Evolutionary conservation across 2,113 vertebrate genomes (phyloP).

Genomic region (Hydropotes inermis): DNA sequence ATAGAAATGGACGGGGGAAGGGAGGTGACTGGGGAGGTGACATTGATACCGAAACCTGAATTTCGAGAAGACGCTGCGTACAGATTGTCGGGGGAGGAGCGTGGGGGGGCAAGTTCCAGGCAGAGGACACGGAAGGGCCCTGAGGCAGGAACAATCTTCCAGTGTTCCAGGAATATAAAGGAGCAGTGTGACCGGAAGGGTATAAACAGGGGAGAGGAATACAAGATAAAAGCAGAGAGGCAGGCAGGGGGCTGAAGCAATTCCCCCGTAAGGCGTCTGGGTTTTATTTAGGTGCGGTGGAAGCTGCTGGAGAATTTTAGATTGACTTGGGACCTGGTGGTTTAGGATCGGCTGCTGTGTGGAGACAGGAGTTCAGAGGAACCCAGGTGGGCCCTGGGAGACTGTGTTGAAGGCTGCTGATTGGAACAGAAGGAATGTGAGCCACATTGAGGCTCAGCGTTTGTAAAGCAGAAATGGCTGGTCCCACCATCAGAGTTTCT

Average conservation of each 20-base stretch:
- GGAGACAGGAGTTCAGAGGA: background rate
- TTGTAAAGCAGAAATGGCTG: background rate
- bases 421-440: background rate
- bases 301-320: background rate
- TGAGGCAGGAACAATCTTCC: background rate
- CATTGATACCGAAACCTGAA: background rate
- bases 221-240: background rate
- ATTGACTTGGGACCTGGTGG: background rate
- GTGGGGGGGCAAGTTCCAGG: background rate
- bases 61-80: fast-evolving
- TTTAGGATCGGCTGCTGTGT: background rate
- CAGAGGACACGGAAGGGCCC: background rate
- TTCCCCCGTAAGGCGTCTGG: background rate
- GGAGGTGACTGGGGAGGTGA: background rate
- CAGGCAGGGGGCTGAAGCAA: background rate
- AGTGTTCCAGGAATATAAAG: no score
- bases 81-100: fast-evolving
- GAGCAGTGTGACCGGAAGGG: background rate
- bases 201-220: background rate
- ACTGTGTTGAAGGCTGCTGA: background rate
- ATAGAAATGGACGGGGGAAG: background rate
- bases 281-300: background rate
- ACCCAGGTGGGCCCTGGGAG: background rate
- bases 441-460: background rate
- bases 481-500: background rate